These are phyloP conservation scores for Antheraea pernyi DNA, from an alignment of 1,140 invertebrate species.

Conservation along the genomic window DNA sequence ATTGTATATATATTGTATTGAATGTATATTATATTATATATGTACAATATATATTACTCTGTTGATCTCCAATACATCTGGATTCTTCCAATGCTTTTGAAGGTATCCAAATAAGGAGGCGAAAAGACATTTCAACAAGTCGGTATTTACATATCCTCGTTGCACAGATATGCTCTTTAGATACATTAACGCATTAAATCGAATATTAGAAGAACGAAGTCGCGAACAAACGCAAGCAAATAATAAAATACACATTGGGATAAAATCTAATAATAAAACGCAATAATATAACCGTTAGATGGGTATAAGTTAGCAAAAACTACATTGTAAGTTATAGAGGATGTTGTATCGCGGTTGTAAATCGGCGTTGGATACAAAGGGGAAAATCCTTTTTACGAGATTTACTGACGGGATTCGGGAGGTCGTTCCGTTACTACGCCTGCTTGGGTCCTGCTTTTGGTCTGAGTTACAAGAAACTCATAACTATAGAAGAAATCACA, in stretches of 20 bases:
- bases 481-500: not conserved
- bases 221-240: not conserved
- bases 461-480: slow-evolving; percentile 11
- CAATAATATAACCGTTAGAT: slow-evolving; percentile 22
- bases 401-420: slow-evolving; percentile 65
- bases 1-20: no score
- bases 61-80: no score
- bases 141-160: no score
- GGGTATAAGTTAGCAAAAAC: slow-evolving; percentile 20
- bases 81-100: no score
- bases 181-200: no score
- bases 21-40: no score
- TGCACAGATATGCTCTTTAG: no score
- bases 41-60: no score
- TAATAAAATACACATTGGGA: slow-evolving; percentile 8
- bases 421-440: slow-evolving; percentile 44
- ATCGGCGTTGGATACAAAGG: slow-evolving; percentile 59
- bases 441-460: slow-evolving; percentile 31
- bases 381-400: slow-evolving; percentile 70
- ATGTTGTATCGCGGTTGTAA: slow-evolving; percentile 51
- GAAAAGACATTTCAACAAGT: no score
- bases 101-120: no score
- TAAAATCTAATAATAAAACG: slow-evolving; percentile 35
- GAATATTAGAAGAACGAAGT: no score
- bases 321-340: slow-evolving; percentile 30